These are phyloP conservation scores for Cyrtodaria siliqua DNA, from an alignment of 2,888 invertebrate species.

Conservation along the genomic window DNA sequence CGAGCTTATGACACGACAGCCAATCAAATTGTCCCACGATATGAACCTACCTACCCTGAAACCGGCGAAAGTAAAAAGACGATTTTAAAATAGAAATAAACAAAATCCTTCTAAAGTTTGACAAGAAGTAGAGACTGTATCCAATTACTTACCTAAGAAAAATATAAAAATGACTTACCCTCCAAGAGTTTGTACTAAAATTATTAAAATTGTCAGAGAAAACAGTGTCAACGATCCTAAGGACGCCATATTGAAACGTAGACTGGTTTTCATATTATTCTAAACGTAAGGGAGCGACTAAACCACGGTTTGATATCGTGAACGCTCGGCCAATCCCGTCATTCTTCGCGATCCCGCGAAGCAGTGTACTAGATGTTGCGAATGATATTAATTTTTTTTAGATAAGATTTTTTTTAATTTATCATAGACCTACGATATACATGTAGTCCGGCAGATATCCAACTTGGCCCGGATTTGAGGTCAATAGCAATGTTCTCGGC, in stretches of 20 bases:
- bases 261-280: conserved; percentile 15
- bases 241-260: conserved; percentile 57
- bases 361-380: too few species aligned
- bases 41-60: too few species aligned
- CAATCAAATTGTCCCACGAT: conserved; percentile 66
- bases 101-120: background rate
- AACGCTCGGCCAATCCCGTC: too few species aligned
- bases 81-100: background rate
- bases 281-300: too few species aligned
- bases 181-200: conserved; percentile 51
- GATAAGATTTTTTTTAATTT: too few species aligned
- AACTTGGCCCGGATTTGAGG: too few species aligned
- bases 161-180: conserved; percentile 38
- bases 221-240: conserved; percentile 32
- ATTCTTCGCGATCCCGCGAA: too few species aligned
- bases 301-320: too few species aligned
- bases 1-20: conserved; percentile 26
- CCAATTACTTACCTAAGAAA: background rate
- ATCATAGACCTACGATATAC: too few species aligned
- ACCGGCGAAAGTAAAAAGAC: background rate
- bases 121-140: background rate
- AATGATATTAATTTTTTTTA: too few species aligned
- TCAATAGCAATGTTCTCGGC: too few species aligned
- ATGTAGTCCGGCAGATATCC: too few species aligned
- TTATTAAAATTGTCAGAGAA: conserved; percentile 40